Base-by-base conservation (phyloP, 2,888 invertebrate genomes). In the Disparrhopalites patrizii region DNA sequence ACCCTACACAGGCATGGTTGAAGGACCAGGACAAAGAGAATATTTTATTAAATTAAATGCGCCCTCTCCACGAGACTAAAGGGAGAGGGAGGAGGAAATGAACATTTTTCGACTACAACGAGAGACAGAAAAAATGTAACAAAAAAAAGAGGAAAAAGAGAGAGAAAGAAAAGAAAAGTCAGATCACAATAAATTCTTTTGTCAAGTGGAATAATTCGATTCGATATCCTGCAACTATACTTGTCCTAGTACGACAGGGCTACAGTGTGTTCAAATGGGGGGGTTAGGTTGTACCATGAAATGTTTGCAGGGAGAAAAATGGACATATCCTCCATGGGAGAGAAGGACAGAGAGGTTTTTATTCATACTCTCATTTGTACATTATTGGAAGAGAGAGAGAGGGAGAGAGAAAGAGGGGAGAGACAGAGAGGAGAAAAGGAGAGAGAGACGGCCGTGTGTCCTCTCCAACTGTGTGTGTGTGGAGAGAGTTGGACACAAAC, bases 181-280 rank as follows among this genome's bases (percentile, higher is more conserved):
- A 30, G 31, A 43, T 20, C 15, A 15, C 33, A 56, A 33, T 20
- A 60, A 30, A 60, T 60, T 47, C 50, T 60, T 58, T 36, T 58
- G 38, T 25, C 36, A 33, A 38, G 30, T 38, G 58, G 43, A 58
- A 58, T 58, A 58, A 58, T 58, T 58, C 43, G 58, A 58, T 58
- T 58, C 43, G 43, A 38, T 47, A 47, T 58, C 28, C 58, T 33
- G 56, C n/a, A 43, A 25, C 18, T 18, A 18, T 1, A 28, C 28
- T 18, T 43, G 25, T 18, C n/a, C n/a, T n/a, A n/a, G n/a, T n/a
- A n/a, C n/a, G n/a, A n/a, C n/a, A n/a, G n/a, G n/a, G n/a, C n/a
- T n/a, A n/a, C n/a, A n/a, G n/a, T n/a, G n/a, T n/a, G n/a, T n/a
- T n/a, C n/a, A n/a, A n/a, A n/a, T n/a, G n/a, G n/a, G n/a, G n/a